Evolutionary conservation across 2,797 vertebrate genomes (phyloP).

Genomic region (Micropoecilia bifurca): DNA sequence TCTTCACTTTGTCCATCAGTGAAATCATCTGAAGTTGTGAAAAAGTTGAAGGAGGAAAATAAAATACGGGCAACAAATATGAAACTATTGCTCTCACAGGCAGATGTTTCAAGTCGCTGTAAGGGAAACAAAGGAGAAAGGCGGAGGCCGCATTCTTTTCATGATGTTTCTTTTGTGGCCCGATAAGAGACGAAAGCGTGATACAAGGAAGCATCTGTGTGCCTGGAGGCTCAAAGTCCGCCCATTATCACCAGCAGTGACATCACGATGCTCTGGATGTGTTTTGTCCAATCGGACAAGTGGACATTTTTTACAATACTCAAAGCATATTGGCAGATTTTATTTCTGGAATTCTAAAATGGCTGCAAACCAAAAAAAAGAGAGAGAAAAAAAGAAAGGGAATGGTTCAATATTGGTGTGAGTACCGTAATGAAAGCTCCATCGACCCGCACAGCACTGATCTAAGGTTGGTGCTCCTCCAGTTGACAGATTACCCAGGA

Average conservation of each 20-base stretch:
- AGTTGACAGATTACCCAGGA: conserved; percentile 67
- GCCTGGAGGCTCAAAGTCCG: conserved; percentile 5
- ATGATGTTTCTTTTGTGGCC: background rate
- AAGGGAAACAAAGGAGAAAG: conserved; percentile 13
- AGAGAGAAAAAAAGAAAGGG: conserved; percentile 37
- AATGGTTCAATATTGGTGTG: conserved; percentile 21
- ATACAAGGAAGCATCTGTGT: conserved; percentile 4
- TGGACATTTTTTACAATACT: background rate
- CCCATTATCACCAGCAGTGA: background rate
- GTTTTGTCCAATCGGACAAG: background rate
- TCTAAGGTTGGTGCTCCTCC: conserved; percentile 60
- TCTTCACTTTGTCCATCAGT: background rate
- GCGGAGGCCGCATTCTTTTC: conserved; percentile 17
- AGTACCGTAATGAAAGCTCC: conserved; percentile 50
- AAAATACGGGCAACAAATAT: conserved; percentile 17
- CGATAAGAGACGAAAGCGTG: conserved; percentile 2
- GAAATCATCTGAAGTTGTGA: background rate
- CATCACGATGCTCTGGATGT: background rate
- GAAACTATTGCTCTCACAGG: background rate
- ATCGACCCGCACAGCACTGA: conserved; percentile 59
- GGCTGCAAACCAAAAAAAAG: conserved; percentile 15
- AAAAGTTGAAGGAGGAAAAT: conserved; percentile 7
- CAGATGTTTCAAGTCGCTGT: conserved; percentile 8
- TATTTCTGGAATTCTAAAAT: background rate
- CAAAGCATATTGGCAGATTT: conserved; percentile 17